These are phyloP conservation scores for Noturus placidus DNA, from an alignment of 2,113 vertebrate species.

Conservation along the genomic window DNA sequence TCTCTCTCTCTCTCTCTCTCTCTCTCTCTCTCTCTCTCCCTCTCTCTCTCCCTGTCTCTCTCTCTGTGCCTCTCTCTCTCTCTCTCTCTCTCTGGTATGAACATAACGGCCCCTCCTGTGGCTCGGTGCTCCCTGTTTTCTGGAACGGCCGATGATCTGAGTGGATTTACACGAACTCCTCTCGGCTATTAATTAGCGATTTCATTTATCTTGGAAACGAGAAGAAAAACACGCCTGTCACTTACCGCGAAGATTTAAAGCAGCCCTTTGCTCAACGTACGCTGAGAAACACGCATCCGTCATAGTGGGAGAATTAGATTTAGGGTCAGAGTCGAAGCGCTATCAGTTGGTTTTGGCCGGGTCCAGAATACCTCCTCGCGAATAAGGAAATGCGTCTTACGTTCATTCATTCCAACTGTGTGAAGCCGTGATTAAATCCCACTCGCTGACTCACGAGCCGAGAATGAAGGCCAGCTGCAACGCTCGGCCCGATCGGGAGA, in stretches of 20 bases:
- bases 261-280: slow-evolving; percentile 18
- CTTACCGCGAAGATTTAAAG: slow-evolving; percentile 45
- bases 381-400: slow-evolving; percentile 43
- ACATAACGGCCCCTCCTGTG: slow-evolving; percentile 28
- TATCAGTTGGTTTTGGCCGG: slow-evolving; percentile 50
- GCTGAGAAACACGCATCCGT: slow-evolving; percentile 35
- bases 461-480: slow-evolving; percentile 21
- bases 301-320: slow-evolving; percentile 34
- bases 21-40: not conserved
- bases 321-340: slow-evolving; percentile 41
- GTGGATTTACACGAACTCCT: slow-evolving; percentile 48
- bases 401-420: slow-evolving; percentile 46
- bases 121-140: slow-evolving; percentile 41
- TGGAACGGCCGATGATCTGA: slow-evolving; percentile 18
- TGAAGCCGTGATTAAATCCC: slow-evolving; percentile 30
- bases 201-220: slow-evolving; percentile 53
- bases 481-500: not conserved
- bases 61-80: slow-evolving; percentile 1
- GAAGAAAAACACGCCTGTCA: slow-evolving; percentile 48
- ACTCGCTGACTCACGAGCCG: slow-evolving; percentile 4
- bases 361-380: slow-evolving; percentile 31
- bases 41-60: not conserved
- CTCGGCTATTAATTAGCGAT: slow-evolving; percentile 54
- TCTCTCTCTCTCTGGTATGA: slow-evolving; percentile 9
- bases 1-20: not conserved